Base-by-base conservation (phyloP, 2,888 invertebrate genomes). In the Artemia sinica region DNA sequence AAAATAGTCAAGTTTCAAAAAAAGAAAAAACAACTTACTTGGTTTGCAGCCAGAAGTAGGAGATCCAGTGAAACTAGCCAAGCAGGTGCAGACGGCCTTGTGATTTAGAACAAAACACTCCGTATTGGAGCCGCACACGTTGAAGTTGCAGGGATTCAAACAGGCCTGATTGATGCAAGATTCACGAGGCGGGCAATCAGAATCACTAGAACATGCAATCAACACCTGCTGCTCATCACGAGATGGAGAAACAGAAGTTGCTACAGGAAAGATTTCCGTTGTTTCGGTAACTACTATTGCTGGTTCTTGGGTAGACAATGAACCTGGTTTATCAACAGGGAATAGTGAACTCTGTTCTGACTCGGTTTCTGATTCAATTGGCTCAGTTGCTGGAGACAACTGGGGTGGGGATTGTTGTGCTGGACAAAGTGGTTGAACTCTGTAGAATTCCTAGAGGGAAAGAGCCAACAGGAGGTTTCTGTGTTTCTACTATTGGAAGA, bases 131-230 rank as follows among this genome's bases (percentile, higher is more conserved):
- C 77, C 78, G 76, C 88, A 88, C 12, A 75, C 74, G 63, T 72
- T 73, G 86, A 74, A 74, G 66, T 73, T 83, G 74, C 87, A 88
- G n/a, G 75, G 75, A 28, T 70, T 66, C 12, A 70, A 49, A 18
- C 67, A 68, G 13, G 49, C 18, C 50, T 70, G 63, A 50, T 68
- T 68, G 49, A 66, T 66, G 75, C 92, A 93, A 77, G 88, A 89
- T 80, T 91, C 89, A 72, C 87, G 88, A 77, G 87, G 79, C 72
- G 84, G 84, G 79, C 93, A 93, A 77, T 92, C 91, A 78, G 86
- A 85, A 81, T 92, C 87, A 77, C 83, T 84, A 77, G 85, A 84
- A 84, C 93, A 93, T 84, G n/a, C n/a, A 9, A 58, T 58, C n/a
- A 58, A 58, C n/a, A 58, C 18, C 10, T n/a, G n/a, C 58, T 58